Conservation (phyloP, 1,140 invertebrate genomes). For the Ostrea edulis region DNA sequence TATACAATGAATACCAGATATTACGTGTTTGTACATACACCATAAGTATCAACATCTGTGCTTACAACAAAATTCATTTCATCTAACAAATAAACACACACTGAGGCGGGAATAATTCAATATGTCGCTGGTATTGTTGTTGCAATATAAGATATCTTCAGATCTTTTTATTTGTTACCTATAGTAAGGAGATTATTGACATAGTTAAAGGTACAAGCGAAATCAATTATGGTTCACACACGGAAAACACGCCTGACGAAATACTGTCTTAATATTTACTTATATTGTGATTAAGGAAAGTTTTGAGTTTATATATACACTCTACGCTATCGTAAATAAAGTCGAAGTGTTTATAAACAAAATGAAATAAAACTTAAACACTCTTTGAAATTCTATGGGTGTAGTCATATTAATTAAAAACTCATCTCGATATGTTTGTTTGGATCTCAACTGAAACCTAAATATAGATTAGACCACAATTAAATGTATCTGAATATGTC, state of each 20-base stretch:
- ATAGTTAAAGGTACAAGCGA: slow-evolving; percentile 27
- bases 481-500: neutral
- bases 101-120: slow-evolving; percentile 22
- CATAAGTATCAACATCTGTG: slow-evolving; percentile 22
- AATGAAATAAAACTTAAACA: slow-evolving; percentile 25
- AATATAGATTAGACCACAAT: neutral
- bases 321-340: neutral
- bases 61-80: slow-evolving; percentile 34
- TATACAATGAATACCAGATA: neutral
- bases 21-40: neutral
- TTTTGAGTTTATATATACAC: neutral
- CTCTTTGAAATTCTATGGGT: neutral
- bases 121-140: slow-evolving; percentile 29
- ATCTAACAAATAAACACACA: slow-evolving; percentile 28
- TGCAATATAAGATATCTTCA: slow-evolving; percentile 25
- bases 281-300: neutral
- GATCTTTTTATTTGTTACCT: neutral
- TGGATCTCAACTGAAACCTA: neutral
- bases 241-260: neutral
- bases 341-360: slow-evolving; percentile 21
- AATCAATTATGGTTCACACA: slow-evolving; percentile 20
- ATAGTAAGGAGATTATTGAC: slow-evolving; percentile 32
- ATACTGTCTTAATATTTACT: neutral
- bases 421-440: slow-evolving; percentile 2
- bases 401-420: slow-evolving; percentile 20